phyloP scores from a whole-genome alignment of 1,140 invertebrate genomes.

The Phymorhynchus buccinoides region DNA sequence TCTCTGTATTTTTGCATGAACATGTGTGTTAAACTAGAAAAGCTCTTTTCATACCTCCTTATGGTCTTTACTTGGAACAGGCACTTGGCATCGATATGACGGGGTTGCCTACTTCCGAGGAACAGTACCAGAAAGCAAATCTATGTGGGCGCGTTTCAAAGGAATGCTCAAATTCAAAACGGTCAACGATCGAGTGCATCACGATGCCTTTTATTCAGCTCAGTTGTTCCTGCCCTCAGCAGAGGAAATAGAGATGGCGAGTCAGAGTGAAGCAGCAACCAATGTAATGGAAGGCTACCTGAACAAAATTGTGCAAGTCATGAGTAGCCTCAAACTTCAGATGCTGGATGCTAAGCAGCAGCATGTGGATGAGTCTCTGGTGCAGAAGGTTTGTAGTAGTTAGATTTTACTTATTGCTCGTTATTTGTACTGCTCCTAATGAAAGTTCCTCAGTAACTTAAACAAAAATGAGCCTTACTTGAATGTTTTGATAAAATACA shows the following conservation, averaged over 20 bases:
- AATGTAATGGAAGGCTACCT: not conserved
- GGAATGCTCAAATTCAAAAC: not conserved
- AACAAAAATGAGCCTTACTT: too few relatives aligned
- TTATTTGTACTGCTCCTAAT: too few relatives aligned
- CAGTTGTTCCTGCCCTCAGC: not conserved
- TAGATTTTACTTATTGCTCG: not conserved
- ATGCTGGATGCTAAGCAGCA: not conserved
- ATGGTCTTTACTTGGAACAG: not conserved
- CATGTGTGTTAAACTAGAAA: not conserved
- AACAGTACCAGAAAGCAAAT: not conserved
- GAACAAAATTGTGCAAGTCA: not conserved
- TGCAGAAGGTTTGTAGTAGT: not conserved
- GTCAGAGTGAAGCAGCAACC: not conserved
- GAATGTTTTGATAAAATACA: too few relatives aligned
- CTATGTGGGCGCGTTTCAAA: not conserved
- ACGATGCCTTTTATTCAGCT: not conserved
- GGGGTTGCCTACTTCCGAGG: constrained; percentile 18
- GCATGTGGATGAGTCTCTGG: not conserved
- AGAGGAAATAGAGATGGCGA: not conserved
- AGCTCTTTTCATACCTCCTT: not conserved
- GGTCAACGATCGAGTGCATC: not conserved
- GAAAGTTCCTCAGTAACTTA: too few relatives aligned
- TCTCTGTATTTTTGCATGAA: too few relatives aligned
- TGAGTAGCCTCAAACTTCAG: constrained; percentile 18
- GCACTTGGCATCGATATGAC: constrained; percentile 4